Conservation (phyloP, 2,888 invertebrate genomes). For the Ceratothoa steindachneri region DNA sequence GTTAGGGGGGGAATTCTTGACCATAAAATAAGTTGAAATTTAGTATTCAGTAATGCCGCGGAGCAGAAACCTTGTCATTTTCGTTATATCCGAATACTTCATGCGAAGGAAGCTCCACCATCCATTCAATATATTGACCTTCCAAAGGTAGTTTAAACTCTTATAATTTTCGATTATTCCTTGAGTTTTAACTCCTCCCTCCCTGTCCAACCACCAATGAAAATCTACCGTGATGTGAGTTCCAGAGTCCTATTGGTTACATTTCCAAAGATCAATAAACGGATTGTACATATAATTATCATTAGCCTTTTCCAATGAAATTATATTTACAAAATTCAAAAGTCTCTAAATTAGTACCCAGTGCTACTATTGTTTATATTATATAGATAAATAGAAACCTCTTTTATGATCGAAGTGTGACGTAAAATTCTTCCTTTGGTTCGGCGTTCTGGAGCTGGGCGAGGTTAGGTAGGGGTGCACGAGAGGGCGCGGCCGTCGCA, state of each 20-base stretch:
- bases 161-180: background rate
- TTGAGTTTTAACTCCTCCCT: background rate
- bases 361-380: too few relatives aligned
- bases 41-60: too few relatives aligned
- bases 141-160: too few relatives aligned
- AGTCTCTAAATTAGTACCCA: too few relatives aligned
- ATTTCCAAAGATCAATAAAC: background rate
- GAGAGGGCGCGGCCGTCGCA: constrained; percentile 7
- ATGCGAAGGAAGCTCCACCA: too few relatives aligned
- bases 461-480: background rate
- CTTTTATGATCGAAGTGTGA: background rate
- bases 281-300: background rate
- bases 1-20: too few relatives aligned
- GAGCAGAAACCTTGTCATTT: too few relatives aligned
- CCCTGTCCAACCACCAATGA: background rate
- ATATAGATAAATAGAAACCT: background rate
- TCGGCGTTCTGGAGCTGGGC: background rate
- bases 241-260: background rate
- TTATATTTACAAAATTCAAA: too few relatives aligned
- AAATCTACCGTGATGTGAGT: background rate
- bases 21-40: too few relatives aligned
- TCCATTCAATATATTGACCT: too few relatives aligned
- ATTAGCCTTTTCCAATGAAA: background rate
- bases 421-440: background rate
- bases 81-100: too few relatives aligned